phyloP scores from a whole-genome alignment of 2,888 invertebrate species.

The Amiota communis region DNA sequence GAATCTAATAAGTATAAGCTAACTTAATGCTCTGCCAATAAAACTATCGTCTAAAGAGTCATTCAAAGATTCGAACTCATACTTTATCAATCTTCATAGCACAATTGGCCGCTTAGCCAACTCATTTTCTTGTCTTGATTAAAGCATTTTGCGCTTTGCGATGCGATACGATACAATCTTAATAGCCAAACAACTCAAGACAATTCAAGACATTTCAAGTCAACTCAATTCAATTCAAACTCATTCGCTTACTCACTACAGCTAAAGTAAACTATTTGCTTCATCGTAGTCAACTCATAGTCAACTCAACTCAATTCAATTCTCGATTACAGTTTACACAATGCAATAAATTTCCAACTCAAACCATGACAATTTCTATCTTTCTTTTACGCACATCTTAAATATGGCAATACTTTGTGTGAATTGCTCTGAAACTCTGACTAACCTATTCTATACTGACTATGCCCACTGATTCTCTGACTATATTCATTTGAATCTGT shows the following conservation, averaged over 20 bases:
- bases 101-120: not conserved
- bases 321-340: slow-evolving; percentile 15
- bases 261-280: too few species aligned
- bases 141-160: not conserved
- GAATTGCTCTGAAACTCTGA: not conserved
- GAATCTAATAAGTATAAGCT: too few species aligned
- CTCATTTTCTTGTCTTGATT: slow-evolving; percentile 11
- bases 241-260: too few species aligned
- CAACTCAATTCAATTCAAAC: too few species aligned
- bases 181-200: not conserved
- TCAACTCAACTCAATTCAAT: not conserved
- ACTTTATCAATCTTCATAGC: not conserved
- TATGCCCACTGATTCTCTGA: too few species aligned
- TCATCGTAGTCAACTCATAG: not conserved
- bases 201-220: too few species aligned
- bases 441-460: too few species aligned
- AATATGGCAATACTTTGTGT: slow-evolving; percentile 10
- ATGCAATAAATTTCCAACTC: slow-evolving; percentile 25
- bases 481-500: too few species aligned
- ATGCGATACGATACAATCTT: slow-evolving; percentile 20
- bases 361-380: not conserved
- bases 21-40: too few species aligned
- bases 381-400: not conserved
- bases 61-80: too few species aligned
- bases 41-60: too few species aligned